phyloP scores from a whole-genome alignment of 1,140 invertebrate species.

The Apolygus lucorum region DNA sequence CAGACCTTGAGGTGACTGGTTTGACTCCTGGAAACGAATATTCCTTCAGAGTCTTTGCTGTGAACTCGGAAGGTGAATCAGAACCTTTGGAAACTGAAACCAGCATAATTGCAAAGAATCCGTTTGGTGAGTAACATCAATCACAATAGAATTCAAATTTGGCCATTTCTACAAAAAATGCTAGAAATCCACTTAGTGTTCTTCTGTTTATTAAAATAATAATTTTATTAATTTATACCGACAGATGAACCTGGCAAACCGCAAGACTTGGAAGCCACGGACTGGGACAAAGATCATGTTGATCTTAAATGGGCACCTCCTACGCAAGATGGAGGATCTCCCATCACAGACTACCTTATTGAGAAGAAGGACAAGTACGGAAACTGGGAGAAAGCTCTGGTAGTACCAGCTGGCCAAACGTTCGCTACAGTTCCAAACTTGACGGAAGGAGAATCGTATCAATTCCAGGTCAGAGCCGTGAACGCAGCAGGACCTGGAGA shows the following conservation, averaged over 20 bases:
- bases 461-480: slow-evolving; percentile 82
- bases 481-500: slow-evolving; percentile 91
- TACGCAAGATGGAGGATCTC: slow-evolving; percentile 71
- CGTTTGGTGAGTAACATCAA: slow-evolving; percentile 56
- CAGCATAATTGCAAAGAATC: slow-evolving; percentile 90
- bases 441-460: slow-evolving; percentile 81
- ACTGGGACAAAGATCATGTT: slow-evolving; percentile 94
- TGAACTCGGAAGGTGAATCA: slow-evolving; percentile 93
- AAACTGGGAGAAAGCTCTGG: slow-evolving; percentile 85
- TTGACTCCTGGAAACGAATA: slow-evolving; percentile 86
- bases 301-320: slow-evolving; percentile 81
- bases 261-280: slow-evolving; percentile 78
- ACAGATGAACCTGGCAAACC: slow-evolving; percentile 86
- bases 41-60: slow-evolving; percentile 88
- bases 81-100: slow-evolving; percentile 80
- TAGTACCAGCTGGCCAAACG: slow-evolving; percentile 70
- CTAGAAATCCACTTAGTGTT: too few relatives aligned
- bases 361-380: slow-evolving; percentile 90
- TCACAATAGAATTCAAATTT: not conserved
- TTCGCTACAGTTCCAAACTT: slow-evolving; percentile 80
- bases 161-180: not conserved
- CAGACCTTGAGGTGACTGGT: slow-evolving; percentile 70
- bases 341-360: slow-evolving; percentile 75
- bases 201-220: not conserved
- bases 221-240: slow-evolving; percentile 29